Conservation (phyloP, 1,140 invertebrate genomes). For the Stegodyphus mimosarum region DNA sequence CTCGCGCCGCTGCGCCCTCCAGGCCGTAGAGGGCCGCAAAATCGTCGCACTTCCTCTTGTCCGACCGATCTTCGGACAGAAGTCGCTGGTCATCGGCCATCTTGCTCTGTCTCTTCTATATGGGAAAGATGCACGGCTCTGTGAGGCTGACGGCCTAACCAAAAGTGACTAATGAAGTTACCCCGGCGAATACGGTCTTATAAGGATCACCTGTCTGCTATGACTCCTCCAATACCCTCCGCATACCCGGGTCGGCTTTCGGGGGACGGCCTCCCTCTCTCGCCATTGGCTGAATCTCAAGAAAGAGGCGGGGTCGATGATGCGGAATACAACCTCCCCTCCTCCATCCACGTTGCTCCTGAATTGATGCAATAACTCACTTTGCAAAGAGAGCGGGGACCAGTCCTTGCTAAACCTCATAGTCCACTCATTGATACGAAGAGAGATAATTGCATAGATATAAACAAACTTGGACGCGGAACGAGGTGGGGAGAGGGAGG, state of each 20-base stretch:
- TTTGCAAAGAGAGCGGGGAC: conserved; percentile 7
- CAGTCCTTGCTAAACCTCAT: not conserved
- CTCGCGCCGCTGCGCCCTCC: conserved; percentile 63
- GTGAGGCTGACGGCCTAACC: conserved; percentile 64
- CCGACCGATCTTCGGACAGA: conserved; percentile 62
- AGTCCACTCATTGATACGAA: not conserved
- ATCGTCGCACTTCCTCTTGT: conserved; percentile 64
- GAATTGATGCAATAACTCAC: conserved; percentile 53
- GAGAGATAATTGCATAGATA: conserved; percentile 60
- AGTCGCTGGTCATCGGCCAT: conserved; percentile 60
- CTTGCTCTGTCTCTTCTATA: conserved; percentile 25
- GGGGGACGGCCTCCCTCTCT: conserved; percentile 24
- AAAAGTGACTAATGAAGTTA: conserved; percentile 69
- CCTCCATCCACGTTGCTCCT: not conserved
- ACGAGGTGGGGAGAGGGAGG: conserved; percentile 2
- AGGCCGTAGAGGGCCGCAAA: conserved; percentile 67
- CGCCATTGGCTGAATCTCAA: not conserved
- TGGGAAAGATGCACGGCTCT: conserved; percentile 61
- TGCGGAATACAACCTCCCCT: conserved; percentile 4
- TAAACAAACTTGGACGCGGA: conserved; percentile 47
- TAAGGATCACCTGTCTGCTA: conserved; percentile 63
- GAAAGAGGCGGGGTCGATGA: not conserved
- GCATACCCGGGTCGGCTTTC: conserved; percentile 50
- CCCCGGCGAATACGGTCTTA: conserved; percentile 65
- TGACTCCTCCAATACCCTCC: conserved; percentile 54